Evolutionary conservation across 92 coral and sea anemone genomes (phyloP).

Genomic region (Paragorgia papillata): DNA sequence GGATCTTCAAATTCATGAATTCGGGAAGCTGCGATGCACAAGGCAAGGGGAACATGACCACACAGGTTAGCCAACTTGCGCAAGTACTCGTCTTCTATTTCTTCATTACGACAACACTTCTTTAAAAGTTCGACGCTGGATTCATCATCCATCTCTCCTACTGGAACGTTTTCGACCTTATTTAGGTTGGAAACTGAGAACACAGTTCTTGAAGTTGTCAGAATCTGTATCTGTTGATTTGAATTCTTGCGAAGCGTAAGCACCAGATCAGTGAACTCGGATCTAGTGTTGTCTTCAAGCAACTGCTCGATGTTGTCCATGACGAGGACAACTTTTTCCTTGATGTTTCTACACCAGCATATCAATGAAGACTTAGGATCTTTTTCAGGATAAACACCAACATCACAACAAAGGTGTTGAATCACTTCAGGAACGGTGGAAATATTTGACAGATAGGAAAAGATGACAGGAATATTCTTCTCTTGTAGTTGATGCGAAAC

Average conservation of each 20-base stretch:
- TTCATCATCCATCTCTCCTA: not conserved
- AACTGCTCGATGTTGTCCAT: conserved; percentile 3
- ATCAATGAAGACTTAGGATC: conserved; percentile 1
- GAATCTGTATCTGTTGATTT: not conserved
- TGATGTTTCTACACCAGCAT: conserved; percentile 1
- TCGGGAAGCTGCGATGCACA: no score
- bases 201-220: conserved; percentile 14
- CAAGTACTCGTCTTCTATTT: conserved; percentile 6
- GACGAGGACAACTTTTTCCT: conserved; percentile 8
- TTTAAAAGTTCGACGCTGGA: conserved; percentile 1
- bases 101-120: conserved; percentile 8
- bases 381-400: conserved; percentile 30
- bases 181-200: no score
- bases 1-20: no score
- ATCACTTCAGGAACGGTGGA: not conserved
- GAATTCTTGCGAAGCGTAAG: conserved; percentile 12
- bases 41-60: no score
- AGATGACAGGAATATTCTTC: not conserved
- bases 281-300: not conserved
- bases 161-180: no score
- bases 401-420: conserved; percentile 3
- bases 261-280: not conserved
- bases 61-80: no score
- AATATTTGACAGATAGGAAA: conserved; percentile 1
- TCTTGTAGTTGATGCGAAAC: not conserved